Percentiles rank a stretch among this genome's conserved stretches.
Evolutionary conservation across 2,113 vertebrate species (phyloP).

Genomic region (Phainopepla nitens): DNA sequence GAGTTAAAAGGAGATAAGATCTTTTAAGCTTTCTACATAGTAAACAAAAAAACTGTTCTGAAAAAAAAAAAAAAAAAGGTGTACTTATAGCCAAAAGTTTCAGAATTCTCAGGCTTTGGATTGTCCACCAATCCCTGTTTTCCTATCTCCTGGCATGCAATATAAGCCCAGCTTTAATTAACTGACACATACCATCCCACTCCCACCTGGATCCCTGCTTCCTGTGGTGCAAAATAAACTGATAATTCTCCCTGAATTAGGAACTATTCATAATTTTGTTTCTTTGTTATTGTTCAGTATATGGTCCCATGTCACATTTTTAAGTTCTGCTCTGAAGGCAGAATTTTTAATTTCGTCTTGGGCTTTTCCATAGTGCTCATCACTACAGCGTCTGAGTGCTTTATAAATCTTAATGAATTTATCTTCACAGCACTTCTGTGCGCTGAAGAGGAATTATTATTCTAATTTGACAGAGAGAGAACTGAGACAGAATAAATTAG

Average conservation of each 20-base stretch:
- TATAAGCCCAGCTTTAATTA: not conserved
- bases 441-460: conserved; percentile 26
- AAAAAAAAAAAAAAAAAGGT: not conserved
- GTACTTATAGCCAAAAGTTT: not conserved
- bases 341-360: conserved; percentile 4
- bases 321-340: not conserved
- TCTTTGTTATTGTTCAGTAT: not conserved
- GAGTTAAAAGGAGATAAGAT: not conserved
- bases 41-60: not conserved
- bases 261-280: not conserved
- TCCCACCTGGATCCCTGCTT: not conserved
- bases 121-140: not conserved
- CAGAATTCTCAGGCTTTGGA: not conserved
- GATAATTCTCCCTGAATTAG: not conserved
- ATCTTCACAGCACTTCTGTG: not conserved
- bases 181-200: fast-evolving
- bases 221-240: not conserved
- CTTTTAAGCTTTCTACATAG: not conserved
- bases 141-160: not conserved
- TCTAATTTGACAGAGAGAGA: not conserved
- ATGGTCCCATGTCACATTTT: not conserved
- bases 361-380: not conserved
- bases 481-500: conserved; percentile 10
- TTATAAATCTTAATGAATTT: conserved; percentile 15
- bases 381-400: not conserved